Base-by-base conservation (phyloP, 2,888 invertebrate species). In the Aplocera efformata region DNA sequence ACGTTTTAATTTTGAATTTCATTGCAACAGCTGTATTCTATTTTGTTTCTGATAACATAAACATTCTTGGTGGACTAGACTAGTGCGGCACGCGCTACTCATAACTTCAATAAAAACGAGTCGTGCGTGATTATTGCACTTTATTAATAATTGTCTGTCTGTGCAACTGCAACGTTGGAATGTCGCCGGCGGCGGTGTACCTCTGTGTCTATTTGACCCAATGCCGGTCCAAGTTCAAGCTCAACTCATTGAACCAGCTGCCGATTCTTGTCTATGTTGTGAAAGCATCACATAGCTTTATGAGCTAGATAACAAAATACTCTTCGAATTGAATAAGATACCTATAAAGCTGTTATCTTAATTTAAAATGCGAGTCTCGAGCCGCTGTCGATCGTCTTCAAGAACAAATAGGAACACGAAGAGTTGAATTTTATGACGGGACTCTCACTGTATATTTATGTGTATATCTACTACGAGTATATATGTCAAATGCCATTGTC, bases 281-380 rank as follows among this genome's bases (percentile, higher is more conserved):
- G 71, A 78, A 69, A 73, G 67, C 60, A 48, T 38, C 61, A 60
- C 63, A 69, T 31, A 64, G 60, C 48, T 57, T 64, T 70, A 70
- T 65, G 60, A 68, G 64, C 60, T 55, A 57, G 76, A 76, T 78
- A 77, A 77, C 60, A 59, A 60, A 66, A 64, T 53, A 45, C 62
- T 64, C 63, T 53, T 71, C 62, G 58, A 78, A 76, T 79, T 67
- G 70, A 74, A 75, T 75, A 72, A 73, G 66, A 75, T 70, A 60
- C 58, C 58, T 70, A 76, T 83, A 82, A 81, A 83, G 78, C 50
- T 65, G 72, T 81, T 80, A 84, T 83, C 78, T 80, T 76, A 75
- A 79, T 81, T 77, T 65, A 65, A 72, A 70, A 67, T 65, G 61
- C 63, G 65, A 64, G 70, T 65, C 51, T 60, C 63, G 65, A 64